phyloP scores from a whole-genome alignment of 2,888 invertebrate species.

The Xylota sylvarum region DNA sequence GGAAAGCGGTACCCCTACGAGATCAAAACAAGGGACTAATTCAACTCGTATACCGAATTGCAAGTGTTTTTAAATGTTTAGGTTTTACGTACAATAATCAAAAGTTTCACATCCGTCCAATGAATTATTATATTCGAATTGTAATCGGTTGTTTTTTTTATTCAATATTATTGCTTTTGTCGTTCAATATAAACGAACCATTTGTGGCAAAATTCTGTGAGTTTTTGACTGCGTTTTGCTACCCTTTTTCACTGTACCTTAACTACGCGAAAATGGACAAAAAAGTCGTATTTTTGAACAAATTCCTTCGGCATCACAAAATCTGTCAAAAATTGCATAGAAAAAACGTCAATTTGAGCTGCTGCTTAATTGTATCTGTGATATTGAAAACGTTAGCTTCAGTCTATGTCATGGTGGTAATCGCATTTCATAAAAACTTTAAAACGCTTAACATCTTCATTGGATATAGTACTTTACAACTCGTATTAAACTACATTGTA shows the following conservation, averaged over 20 bases:
- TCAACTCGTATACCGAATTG: not conserved
- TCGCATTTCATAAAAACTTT: no score
- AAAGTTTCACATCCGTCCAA: not conserved
- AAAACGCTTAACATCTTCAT: no score
- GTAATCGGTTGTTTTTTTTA: not conserved
- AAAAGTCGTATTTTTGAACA: not conserved
- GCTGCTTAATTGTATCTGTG: not conserved
- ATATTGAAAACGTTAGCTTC: not conserved
- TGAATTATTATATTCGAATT: not conserved
- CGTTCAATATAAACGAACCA: not conserved
- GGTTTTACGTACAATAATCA: not conserved
- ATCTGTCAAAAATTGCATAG: not conserved
- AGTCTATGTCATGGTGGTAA: no score
- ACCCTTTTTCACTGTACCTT: not conserved
- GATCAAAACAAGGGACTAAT: no score
- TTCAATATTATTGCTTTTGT: not conserved
- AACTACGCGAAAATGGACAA: not conserved
- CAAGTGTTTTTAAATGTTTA: not conserved
- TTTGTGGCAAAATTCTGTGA: not conserved
- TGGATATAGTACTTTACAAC: no score
- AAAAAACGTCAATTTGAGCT: not conserved
- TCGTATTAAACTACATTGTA: no score
- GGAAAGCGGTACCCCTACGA: no score
- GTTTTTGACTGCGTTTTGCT: not conserved
- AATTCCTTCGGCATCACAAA: not conserved